Evolutionary conservation across 2,888 invertebrate genomes (phyloP).

Genomic region (Leptopilina syphax): DNA sequence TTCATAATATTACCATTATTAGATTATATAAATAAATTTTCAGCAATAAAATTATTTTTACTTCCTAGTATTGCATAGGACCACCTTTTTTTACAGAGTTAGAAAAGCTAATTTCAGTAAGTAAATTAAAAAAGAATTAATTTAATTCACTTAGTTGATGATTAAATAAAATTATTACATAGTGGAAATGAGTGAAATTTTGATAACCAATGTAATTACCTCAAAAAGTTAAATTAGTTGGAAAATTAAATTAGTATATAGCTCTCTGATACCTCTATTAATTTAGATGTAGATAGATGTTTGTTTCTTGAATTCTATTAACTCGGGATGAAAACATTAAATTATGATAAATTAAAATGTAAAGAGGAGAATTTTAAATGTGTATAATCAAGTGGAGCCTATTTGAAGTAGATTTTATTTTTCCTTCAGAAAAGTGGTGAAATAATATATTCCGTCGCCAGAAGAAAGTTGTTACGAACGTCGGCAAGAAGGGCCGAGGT

Average conservation of each 20-base stretch:
- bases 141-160: background rate
- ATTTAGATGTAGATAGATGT: background rate
- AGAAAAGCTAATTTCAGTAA: no score
- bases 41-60: no score
- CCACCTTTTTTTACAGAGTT: background rate
- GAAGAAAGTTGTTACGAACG: slow-evolving; percentile 8
- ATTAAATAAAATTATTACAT: no score
- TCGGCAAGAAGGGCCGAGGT: slow-evolving; percentile 47
- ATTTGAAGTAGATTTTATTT: slow-evolving; percentile 10
- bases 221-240: no score
- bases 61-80: no score
- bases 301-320: background rate
- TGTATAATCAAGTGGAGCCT: slow-evolving; percentile 7
- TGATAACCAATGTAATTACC: no score
- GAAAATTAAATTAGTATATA: no score
- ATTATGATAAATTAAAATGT: slow-evolving; percentile 12
- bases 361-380: slow-evolving; percentile 9
- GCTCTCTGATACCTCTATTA: no score
- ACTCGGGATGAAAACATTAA: background rate
- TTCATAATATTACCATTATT: no score
- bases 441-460: slow-evolving; percentile 9
- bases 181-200: no score
- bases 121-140: background rate
- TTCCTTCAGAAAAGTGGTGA: slow-evolving; percentile 1
- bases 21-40: no score